These are phyloP conservation scores for Carcina quercana DNA, from an alignment of 2,888 invertebrate genomes.

Conservation along the genomic window DNA sequence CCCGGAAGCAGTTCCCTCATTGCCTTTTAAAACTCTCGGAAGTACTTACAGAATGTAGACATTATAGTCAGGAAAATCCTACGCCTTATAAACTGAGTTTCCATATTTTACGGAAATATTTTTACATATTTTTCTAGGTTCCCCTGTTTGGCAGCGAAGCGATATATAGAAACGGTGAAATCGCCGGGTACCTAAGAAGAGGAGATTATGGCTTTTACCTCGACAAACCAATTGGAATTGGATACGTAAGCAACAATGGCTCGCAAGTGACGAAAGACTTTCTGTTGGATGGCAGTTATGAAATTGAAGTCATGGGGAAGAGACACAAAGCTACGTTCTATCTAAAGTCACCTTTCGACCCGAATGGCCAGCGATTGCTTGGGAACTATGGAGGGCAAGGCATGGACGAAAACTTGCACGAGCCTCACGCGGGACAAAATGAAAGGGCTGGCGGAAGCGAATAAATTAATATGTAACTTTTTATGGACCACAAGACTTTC, in stretches of 20 bases:
- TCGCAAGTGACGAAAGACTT: conserved; percentile 78
- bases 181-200: conserved; percentile 86
- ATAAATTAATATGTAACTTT: conserved; percentile 29
- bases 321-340: conserved; percentile 81
- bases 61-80: too few species aligned
- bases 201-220: conserved; percentile 83
- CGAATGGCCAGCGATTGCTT: conserved; percentile 80
- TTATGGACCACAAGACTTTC: background rate
- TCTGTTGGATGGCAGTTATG: conserved; percentile 81
- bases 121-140: conserved; percentile 62
- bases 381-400: conserved; percentile 76
- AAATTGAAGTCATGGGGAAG: conserved; percentile 87
- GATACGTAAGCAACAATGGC: conserved; percentile 75
- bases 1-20: too few species aligned
- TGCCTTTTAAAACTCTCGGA: too few species aligned
- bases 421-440: conserved; percentile 62
- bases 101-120: too few species aligned
- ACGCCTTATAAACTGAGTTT: too few species aligned
- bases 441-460: conserved; percentile 66
- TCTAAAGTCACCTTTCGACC: conserved; percentile 87
- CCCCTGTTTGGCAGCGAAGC: conserved; percentile 92
- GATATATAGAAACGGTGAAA: conserved; percentile 83
- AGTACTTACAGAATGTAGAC: too few species aligned
- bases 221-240: conserved; percentile 72
- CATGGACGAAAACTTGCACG: conserved; percentile 55